Evolutionary conservation across 2,888 invertebrate genomes (phyloP).

Genomic region (Nomada fucata): DNA sequence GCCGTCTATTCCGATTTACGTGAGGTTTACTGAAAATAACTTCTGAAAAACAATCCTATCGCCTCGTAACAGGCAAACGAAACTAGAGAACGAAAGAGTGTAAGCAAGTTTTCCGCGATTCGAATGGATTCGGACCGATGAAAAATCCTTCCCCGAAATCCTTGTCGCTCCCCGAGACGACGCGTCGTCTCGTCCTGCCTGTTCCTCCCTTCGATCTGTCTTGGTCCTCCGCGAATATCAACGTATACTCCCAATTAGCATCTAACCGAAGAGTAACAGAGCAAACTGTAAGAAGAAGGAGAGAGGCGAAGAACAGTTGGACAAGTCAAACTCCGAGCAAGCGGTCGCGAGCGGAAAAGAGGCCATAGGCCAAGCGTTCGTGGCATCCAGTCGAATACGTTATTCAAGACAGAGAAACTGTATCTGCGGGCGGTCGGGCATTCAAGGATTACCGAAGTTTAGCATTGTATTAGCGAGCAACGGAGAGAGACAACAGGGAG

Average conservation of each 20-base stretch:
- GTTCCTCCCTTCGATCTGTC: slow-evolving; percentile 35
- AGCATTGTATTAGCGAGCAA: slow-evolving; percentile 81
- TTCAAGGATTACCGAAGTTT: slow-evolving; percentile 82
- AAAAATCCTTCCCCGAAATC: slow-evolving; percentile 20
- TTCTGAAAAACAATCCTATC: slow-evolving; percentile 24
- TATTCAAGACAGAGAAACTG: slow-evolving; percentile 73
- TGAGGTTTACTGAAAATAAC: too few relatives aligned
- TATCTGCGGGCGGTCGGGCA: slow-evolving; percentile 73
- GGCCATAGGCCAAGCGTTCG: slow-evolving; percentile 1
- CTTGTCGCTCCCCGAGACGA: background rate
- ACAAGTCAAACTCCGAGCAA: slow-evolving; percentile 23
- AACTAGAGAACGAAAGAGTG: slow-evolving; percentile 29
- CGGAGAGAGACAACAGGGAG: slow-evolving; percentile 61
- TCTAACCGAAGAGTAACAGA: slow-evolving; percentile 26
- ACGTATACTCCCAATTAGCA: slow-evolving; percentile 64
- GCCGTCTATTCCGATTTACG: too few relatives aligned
- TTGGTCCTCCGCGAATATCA: slow-evolving; percentile 23
- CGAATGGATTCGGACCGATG: slow-evolving; percentile 30
- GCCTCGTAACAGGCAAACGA: background rate
- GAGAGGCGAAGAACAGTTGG: background rate
- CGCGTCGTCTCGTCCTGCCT: slow-evolving; percentile 15
- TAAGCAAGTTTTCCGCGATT: slow-evolving; percentile 35
- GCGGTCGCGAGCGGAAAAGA: background rate
- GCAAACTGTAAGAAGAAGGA: background rate
- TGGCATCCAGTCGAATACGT: slow-evolving; percentile 49